Evolutionary conservation across 1,140 invertebrate species (phyloP), one percentile per base, ranked within the genome.

Genomic region (Orius insidiosus): DNA sequence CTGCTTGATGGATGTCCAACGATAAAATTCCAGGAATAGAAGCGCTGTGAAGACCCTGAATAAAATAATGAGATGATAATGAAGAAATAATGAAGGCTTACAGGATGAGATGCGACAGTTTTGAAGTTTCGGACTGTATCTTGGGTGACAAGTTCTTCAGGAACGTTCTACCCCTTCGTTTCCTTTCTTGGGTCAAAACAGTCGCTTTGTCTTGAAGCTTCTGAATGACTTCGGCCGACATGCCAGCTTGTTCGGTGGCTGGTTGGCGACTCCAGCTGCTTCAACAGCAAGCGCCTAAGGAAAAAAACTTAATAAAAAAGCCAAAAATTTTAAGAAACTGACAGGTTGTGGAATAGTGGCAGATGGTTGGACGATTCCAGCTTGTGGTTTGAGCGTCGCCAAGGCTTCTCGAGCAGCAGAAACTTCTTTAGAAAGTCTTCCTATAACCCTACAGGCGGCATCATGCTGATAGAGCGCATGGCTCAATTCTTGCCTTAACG

Each of bases 371-470:
- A 70, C 67, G 52, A 80, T 75, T 37, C 78, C 80, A 53, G 81
- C 79, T 66, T 98, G 93, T 1, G 94, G 95, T 68, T 98, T 98
- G 16, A 98, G 71, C 35, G 92, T 98, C 31, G 95, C 94, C 57
- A 98, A 74, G 51, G 93, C 95, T 66, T 98, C 93, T 62, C 95
- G 71, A 13, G 94, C 94, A 40, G 93, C 93, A 30, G 89, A 93
- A 43, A 98, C 84, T 73, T 99, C 96, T 63, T 98, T 98, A 16
- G 90, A 96, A 2, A 99, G 74, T 56, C 96, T 76, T 33, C 93
- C 90, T 58, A 99, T 98, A 1, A 98, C 96, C 58, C 96, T 76
- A 58, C 95, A 99, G 13, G 95, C 94, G 34, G 96, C 94, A 68
- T 99, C 93, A 62, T 96, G 90, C 60, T 96, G 88, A 63, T 93